Percentiles rank a stretch among this genome's conserved stretches.
Evolutionary conservation across 2,113 vertebrate genomes (phyloP).

Genomic region (Kryptolebias marmoratus): DNA sequence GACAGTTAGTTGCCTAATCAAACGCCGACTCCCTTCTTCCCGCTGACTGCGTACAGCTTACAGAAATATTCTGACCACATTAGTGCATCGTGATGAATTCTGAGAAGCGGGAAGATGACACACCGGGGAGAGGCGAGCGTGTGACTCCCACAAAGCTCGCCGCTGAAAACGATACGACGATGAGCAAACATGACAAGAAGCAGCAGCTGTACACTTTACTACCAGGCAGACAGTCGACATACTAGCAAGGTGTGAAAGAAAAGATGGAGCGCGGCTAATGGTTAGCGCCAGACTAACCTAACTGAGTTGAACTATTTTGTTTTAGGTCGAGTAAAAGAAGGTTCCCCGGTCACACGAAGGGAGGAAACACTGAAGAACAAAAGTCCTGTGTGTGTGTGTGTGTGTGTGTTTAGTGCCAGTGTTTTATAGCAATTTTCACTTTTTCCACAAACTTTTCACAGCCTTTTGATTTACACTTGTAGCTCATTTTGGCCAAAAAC

Average conservation of each 20-base stretch:
- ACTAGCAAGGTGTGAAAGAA: constrained; percentile 59
- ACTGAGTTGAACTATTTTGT: constrained; percentile 23
- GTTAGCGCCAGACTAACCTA: constrained; percentile 6
- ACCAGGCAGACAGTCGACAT: constrained; percentile 23
- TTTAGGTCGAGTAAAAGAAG: constrained; percentile 38
- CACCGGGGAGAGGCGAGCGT: constrained; percentile 48
- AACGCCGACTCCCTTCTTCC: constrained; percentile 1
- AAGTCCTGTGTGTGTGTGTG: too few species aligned
- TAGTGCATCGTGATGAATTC: constrained; percentile 49
- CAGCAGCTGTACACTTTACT: constrained; percentile 53
- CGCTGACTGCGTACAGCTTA: constrained; percentile 13
- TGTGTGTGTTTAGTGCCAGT: too few species aligned
- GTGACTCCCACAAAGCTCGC: constrained; percentile 56
- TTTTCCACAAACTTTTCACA: too few species aligned
- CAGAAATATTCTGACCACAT: constrained; percentile 35
- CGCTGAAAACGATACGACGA: constrained; percentile 51
- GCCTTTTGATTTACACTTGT: background rate
- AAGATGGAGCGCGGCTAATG: constrained; percentile 28
- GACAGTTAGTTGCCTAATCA: constrained; percentile 18
- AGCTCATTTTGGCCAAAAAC: background rate
- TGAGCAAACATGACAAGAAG: constrained; percentile 44
- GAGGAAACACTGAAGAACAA: background rate
- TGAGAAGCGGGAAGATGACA: constrained; percentile 71
- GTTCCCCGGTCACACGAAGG: background rate
- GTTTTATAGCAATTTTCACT: too few species aligned